Conservation (phyloP, 1,140 invertebrate genomes). For the Rhyacophila brunnea region DNA sequence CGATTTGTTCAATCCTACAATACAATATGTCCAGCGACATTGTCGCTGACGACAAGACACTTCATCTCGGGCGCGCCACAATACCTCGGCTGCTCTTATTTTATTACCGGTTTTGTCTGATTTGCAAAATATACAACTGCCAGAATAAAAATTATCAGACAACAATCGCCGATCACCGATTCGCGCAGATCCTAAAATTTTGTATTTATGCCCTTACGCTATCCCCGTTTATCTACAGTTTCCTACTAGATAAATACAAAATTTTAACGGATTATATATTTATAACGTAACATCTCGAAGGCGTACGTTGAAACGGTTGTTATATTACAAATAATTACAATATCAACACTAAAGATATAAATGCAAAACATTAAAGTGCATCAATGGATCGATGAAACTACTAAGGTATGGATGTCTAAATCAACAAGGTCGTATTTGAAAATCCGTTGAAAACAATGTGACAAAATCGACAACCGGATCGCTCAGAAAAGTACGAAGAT, state of each 20-base stretch:
- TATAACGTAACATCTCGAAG: slow-evolving; percentile 51
- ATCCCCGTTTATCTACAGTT: slow-evolving; percentile 55
- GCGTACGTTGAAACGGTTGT: slow-evolving; percentile 53
- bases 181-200: slow-evolving; percentile 51
- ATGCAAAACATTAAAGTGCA: slow-evolving; percentile 57
- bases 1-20: too few relatives aligned
- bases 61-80: too few relatives aligned
- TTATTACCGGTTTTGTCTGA: too few relatives aligned
- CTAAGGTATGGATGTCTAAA: slow-evolving; percentile 41
- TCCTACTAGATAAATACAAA: slow-evolving; percentile 59
- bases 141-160: neutral
- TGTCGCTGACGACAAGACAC: neutral
- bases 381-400: slow-evolving; percentile 45
- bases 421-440: slow-evolving; percentile 12
- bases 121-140: too few relatives aligned
- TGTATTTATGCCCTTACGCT: slow-evolving; percentile 49
- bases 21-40: slow-evolving; percentile 2
- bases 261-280: slow-evolving; percentile 52
- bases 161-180: neutral
- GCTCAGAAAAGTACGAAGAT: neutral
- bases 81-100: too few relatives aligned
- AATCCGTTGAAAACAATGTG: neutral
- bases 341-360: slow-evolving; percentile 57
- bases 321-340: slow-evolving; percentile 57
- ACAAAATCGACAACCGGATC: neutral